Evolutionary conservation across 2,113 vertebrate species (phyloP), one percentile per base, ranked within the genome.

Genomic region (Psittacula cyanocephala): DNA sequence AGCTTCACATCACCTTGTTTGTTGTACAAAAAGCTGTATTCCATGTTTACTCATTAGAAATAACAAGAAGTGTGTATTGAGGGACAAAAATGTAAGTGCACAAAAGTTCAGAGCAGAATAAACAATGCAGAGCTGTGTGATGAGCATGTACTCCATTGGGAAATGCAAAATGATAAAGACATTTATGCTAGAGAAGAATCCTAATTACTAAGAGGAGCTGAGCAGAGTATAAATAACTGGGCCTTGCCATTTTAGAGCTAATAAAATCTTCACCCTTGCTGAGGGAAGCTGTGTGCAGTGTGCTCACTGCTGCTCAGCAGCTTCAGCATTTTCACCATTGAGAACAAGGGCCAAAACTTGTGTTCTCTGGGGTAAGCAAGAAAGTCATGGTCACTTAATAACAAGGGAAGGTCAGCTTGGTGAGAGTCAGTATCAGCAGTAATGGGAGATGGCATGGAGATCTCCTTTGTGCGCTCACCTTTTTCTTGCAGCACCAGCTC

Each of bases 281-380:
- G 3, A 4, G 50, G 71, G 35, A 35, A 60, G 17, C 46, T 1
- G 0, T 9, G 35, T 27, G 55, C 24, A 2, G 8, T 0, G 11
- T 15, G 29, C 39, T 74, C 6, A 0, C 17, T 7, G 27, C 43
- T 67, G 50, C 47, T 67, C 47, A 22, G 37, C 63, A 47, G 25
- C n/a, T 39, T 39, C 83, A 55, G 0, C 1, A 47, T 47, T 7
- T 11, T 39, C 46, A 7, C 31, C 47, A 1, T 3, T 3, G 29
- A 5, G 41, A 63, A 1, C 28, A 7, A 19, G 27, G 57, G 17
- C 47, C 44, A 43, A 13, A 6, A 6, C 0, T 0, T 2, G 8
- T 20, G 37, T 9, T 72, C 49, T 33, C 1, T 17, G 33, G 22
- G 28, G 76, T 24, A 2, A 65, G 80, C 35, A 46, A 35, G 9